Base-by-base conservation (phyloP, 2,888 invertebrate genomes). In the Eumacrocentrus americanus region DNA sequence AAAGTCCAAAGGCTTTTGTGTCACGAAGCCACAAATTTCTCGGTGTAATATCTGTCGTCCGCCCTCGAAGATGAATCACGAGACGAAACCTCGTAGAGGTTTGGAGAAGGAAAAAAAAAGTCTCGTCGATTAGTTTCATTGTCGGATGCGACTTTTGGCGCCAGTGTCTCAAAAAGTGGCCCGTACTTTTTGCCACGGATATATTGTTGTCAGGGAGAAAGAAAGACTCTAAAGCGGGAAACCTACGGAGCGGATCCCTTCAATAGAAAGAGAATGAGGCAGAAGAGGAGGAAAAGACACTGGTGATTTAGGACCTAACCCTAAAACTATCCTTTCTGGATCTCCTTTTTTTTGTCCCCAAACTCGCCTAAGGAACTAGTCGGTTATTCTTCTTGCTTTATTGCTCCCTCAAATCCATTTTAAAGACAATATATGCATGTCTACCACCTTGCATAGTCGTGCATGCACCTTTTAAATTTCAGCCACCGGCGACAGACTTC, bases 261-360 rank as follows among this genome's bases (percentile, higher is more conserved):
- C 29, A 9, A 29, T 4, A 29, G 29, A 4, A 9, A 29, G 29
- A 29, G 9, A 29, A 29, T 29, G 5, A 29, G 29, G 9, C 29
- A 4, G n/a, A 29, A 29, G 29, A 29, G 29, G n/a, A 51, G 60
- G 48, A 50, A 42, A 40, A 51, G 37, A 35, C 25, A 40, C 20
- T 11, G 29, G 57, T 46, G 58, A 37, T 63, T 71, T 73, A 72
- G 68, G 69, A 69, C 67, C 70, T 65, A 72, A 73, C 71, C 70
- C 72, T 70, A 70, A 70, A 65, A 64, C 54, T 48, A 54, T 53
- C 37, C 54, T 23, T 25, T 25, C 48, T 29, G 50, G 34, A 46
- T 48, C 29, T 48, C 20, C 35, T 58, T 60, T 60, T 61, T 60
- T 62, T 56, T 58, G 53, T 59, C 23, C 46, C 12, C 6, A 23